These are phyloP conservation scores for Meloidogyne chitwoodi DNA, from an alignment of 1,140 invertebrate species.

Conservation along the genomic window DNA sequence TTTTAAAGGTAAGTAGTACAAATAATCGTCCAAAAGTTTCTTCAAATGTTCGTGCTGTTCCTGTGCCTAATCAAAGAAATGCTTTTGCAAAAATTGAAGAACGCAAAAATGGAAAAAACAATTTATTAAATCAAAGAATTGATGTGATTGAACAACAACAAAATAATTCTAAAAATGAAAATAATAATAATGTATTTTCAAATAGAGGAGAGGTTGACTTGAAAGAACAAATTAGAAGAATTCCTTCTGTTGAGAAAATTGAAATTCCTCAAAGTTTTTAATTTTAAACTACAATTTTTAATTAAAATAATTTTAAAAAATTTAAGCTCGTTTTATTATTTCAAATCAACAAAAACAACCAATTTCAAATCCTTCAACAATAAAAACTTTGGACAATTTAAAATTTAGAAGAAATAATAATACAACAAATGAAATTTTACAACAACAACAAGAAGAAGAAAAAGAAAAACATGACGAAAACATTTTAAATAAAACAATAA, in stretches of 20 bases:
- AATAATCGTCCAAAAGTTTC: slow-evolving; percentile 3
- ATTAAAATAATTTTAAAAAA: not conserved
- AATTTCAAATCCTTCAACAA: not conserved
- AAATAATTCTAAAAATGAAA: not conserved
- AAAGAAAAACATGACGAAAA: too few relatives aligned
- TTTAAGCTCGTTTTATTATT: slow-evolving; percentile 40
- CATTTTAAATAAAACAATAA: too few relatives aligned
- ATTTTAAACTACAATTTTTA: not conserved
- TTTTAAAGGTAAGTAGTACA: slow-evolving; percentile 23
- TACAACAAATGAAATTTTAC: not conserved
- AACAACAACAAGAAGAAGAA: not conserved
- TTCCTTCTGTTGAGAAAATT: slow-evolving; percentile 45
- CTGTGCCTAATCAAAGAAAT: slow-evolving; percentile 55
- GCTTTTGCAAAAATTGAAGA: slow-evolving; percentile 55
- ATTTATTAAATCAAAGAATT: not conserved
- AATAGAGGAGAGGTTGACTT: slow-evolving; percentile 5
- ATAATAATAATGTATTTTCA: not conserved
- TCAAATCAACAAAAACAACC: slow-evolving; percentile 23
- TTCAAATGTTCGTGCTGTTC: slow-evolving; percentile 46
- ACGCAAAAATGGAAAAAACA: slow-evolving; percentile 22
- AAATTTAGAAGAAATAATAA: slow-evolving; percentile 15
- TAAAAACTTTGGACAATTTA: not conserved
- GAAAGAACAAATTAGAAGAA: slow-evolving; percentile 6
- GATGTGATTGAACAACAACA: slow-evolving; percentile 7
- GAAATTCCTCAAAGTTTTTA: slow-evolving; percentile 39